A percentile compares a stretch with the other conserved stretches of the same genome.
Evolutionary conservation across 2,888 invertebrate species (phyloP).

Genomic region (Rhaphigaster nebulosa): DNA sequence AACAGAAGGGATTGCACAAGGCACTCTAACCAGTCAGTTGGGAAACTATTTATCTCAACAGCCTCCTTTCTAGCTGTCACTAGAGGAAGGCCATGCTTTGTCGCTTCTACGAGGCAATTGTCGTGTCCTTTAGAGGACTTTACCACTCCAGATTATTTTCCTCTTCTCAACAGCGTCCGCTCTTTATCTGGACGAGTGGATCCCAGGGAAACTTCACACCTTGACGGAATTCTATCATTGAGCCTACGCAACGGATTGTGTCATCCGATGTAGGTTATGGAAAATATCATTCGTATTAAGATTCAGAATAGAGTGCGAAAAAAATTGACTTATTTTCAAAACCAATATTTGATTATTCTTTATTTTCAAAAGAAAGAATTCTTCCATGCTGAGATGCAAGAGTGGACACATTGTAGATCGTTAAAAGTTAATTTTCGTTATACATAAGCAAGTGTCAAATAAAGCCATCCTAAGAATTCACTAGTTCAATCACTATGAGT

Average conservation of each 20-base stretch:
- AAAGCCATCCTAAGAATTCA: background rate
- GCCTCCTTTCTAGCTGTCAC: slow-evolving; percentile 39
- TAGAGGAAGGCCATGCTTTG: background rate
- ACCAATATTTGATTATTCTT: no score
- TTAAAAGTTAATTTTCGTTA: no score
- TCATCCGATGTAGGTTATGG: background rate
- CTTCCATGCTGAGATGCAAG: no score
- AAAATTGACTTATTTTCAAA: background rate
- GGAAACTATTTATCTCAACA: slow-evolving; percentile 12
- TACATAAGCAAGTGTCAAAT: no score
- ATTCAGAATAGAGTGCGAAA: background rate
- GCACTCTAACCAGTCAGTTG: background rate
- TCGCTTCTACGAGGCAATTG: background rate
- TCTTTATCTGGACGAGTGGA: background rate
- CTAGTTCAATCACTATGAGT: background rate
- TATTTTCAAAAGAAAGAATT: no score
- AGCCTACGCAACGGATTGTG: background rate
- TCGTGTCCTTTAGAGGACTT: background rate
- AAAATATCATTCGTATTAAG: background rate
- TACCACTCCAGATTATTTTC: slow-evolving; percentile 31
- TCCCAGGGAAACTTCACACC: background rate
- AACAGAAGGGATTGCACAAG: slow-evolving; percentile 8
- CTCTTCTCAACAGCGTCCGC: background rate
- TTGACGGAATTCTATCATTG: background rate
- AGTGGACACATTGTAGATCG: no score